phyloP scores from a whole-genome alignment of 92 coral and sea anemone species.

The Phymanthus crucifer region DNA sequence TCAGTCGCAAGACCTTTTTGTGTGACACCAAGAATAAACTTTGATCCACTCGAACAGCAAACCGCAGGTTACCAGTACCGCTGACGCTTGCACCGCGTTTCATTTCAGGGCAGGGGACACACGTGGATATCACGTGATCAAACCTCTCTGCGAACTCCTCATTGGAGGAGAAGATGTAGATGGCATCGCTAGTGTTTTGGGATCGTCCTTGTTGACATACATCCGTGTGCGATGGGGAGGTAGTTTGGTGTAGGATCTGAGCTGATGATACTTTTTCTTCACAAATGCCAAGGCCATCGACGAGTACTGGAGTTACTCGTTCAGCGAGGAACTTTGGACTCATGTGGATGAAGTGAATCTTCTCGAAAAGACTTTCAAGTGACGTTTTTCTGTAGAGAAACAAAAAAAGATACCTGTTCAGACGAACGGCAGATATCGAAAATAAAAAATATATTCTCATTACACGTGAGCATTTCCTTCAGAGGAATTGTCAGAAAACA shows the following conservation, averaged over 20 bases:
- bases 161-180: conserved; percentile 23
- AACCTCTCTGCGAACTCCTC: conserved; percentile 13
- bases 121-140: conserved; percentile 19
- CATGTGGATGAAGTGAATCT: conserved; percentile 23
- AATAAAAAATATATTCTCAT: not conserved
- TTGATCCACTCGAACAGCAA: conserved; percentile 19
- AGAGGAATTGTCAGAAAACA: no score
- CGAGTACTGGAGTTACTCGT: conserved; percentile 12
- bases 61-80: conserved; percentile 4
- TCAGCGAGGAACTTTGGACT: not conserved
- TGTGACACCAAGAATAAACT: conserved; percentile 15
- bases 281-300: conserved; percentile 21
- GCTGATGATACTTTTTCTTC: conserved; percentile 26
- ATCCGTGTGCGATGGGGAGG: conserved; percentile 7
- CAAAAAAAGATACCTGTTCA: no score
- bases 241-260: not conserved
- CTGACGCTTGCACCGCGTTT: not conserved
- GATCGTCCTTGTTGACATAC: conserved; percentile 18
- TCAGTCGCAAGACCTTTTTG: conserved; percentile 3
- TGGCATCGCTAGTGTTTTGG: conserved; percentile 15
- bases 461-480: no score
- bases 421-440: not conserved
- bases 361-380: conserved; percentile 12
- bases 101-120: conserved; percentile 29
- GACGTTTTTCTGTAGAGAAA: conserved; percentile 8